Evolutionary conservation across 2,888 invertebrate genomes (phyloP).

Genomic region (Drosophila cognata): DNA sequence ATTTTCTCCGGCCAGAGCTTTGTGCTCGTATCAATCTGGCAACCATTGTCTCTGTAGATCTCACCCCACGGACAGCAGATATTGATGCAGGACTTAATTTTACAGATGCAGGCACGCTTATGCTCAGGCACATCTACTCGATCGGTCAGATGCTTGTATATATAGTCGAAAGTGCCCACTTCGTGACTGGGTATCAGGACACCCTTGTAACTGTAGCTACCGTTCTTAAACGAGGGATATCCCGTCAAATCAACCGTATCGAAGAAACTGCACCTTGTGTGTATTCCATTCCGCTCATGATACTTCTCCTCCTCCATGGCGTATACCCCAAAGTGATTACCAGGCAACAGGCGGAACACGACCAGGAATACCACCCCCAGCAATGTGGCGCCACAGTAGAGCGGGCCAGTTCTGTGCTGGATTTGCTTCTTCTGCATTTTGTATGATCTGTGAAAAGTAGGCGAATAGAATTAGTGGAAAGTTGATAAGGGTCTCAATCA

Average conservation of each 20-base stretch:
- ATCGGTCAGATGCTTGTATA: slow-evolving; percentile 58
- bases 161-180: slow-evolving; percentile 78
- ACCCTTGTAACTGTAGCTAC: slow-evolving; percentile 81
- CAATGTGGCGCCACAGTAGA: slow-evolving; percentile 65
- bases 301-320: slow-evolving; percentile 48
- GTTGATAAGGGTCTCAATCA: neutral
- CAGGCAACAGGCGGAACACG: slow-evolving; percentile 59
- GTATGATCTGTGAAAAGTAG: slow-evolving; percentile 26
- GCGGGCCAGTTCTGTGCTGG: slow-evolving; percentile 46
- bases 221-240: slow-evolving; percentile 71
- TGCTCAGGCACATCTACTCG: slow-evolving; percentile 72
- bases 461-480: neutral
- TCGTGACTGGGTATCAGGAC: slow-evolving; percentile 77
- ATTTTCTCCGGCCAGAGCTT: slow-evolving; percentile 69
- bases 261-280: slow-evolving; percentile 75
- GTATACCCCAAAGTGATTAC: slow-evolving; percentile 53
- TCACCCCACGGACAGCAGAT: slow-evolving; percentile 82
- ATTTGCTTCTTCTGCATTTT: slow-evolving; percentile 52
- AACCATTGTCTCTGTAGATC: slow-evolving; percentile 42
- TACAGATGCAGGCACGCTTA: slow-evolving; percentile 83
- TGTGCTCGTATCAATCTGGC: slow-evolving; percentile 38
- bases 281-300: slow-evolving; percentile 72
- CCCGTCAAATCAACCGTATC: slow-evolving; percentile 83
- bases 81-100: slow-evolving; percentile 82
- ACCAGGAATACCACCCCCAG: slow-evolving; percentile 54